Evolutionary conservation across 1,140 invertebrate genomes (phyloP), one percentile per base, ranked within the genome.

Genomic region (Zaprionus davidi): DNA sequence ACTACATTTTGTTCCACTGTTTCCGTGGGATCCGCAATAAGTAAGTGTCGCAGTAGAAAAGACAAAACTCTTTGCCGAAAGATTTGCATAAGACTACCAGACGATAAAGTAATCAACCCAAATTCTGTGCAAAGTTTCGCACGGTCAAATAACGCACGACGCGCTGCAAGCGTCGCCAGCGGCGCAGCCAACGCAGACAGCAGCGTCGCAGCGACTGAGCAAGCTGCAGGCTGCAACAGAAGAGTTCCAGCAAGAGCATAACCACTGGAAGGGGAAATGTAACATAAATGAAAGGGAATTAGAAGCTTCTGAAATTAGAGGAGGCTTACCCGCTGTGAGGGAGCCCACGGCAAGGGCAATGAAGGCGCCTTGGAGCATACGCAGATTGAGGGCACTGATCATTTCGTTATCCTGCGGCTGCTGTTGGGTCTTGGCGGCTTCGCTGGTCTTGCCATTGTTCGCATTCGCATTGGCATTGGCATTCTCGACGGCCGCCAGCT

Each of bases 361-460:
- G 80, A 96, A 96, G 0, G 95, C 94, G 15, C 95, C 95, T 71
- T 95, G 94, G 0, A 96, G 78, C 94, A 95, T 95, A 78, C 94
- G 94, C 24, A 96, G 90, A 56, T 94, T 95, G 0, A 96, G 93
- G 1, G 95, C 94, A 77, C 94, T 94, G 12, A 95, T 88, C 73
- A 93, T 76, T 31, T 77, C 83, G 12, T 70, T 76, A 17, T 82
- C 74, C 62, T 79, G 65, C 2, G 49, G 44, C 3, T 66, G 71
- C 6, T 74, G 59, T 34, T 65, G 55, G 4, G 31, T 31, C 9
- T 59, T 57, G 15, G 57, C 15, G 7, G 59, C 13, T 24, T 75
- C 79, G 4, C 22, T 75, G 20, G 24, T 74, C 22, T 84, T 90
- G 2, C 31, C 31, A 11, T 56, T 63, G 5, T 86, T 79, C n/a